Evolutionary conservation across 2,888 invertebrate genomes (phyloP), one percentile per base, ranked within the genome.

Genomic region (Agapetus fuscipes): DNA sequence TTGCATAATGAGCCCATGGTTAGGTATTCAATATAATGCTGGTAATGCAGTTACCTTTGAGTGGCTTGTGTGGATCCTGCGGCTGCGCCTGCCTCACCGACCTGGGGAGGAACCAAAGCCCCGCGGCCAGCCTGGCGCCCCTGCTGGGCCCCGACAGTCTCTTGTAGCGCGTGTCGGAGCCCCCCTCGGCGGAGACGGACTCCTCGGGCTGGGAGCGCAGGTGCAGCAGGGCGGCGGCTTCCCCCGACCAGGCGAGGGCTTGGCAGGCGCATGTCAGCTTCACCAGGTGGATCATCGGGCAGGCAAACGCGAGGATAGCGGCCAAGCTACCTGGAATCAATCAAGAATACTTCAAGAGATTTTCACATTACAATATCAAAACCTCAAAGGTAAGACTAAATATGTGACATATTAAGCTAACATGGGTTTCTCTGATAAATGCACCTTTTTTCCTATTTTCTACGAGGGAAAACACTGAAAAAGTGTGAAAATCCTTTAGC

Each of bases 251-350:
- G 4, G 68, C 64, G 27, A 71, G 55, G 44, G 77, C 58, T 46
- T 72, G 71, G 38, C 76, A 70, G 1, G 70, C 71, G 50, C 74
- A 75, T 59, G 76, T 64, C 25, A 76, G 55, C 17, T 72, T 72
- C 43, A 78, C 72, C 60, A 78, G 66, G 50, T 76, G 74, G 3
- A 73, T 67, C 37, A 78, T 55, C 2, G 76, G 77, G 52, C 77
- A 77, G 13, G 76, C 73, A 49, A 78, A 77, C 3, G 78, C 78
- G 37, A 78, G 56, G 35, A 76, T 73, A 25, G 77, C 76, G 29
- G 76, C 71, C 40, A 77, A 55, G 54, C 75, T 75, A 41, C 78
- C 78, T 73, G 60, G 40, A 62, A 20, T n/a, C n/a, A n/a, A n/a
- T n/a, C n/a, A n/a, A n/a, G n/a, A n/a, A n/a, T 27, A 35, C 41